A percentile compares a stretch with the other conserved stretches of the same genome.
These are phyloP conservation scores for Channa maculata DNA, from an alignment of 2,113 vertebrate species.

Conservation along the genomic window DNA sequence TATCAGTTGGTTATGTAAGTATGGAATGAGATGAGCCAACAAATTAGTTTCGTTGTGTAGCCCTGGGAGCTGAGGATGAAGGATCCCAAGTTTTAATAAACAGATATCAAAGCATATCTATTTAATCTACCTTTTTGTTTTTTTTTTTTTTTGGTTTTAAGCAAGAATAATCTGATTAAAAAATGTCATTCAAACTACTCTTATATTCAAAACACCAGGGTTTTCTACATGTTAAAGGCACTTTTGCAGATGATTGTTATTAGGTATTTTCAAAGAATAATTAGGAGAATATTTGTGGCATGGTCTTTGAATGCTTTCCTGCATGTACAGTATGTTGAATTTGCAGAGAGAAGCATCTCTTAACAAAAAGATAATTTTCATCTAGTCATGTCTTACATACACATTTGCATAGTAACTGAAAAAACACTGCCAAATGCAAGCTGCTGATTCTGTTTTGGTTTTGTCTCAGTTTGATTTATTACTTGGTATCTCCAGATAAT, in stretches of 20 bases:
- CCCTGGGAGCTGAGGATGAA: conserved; percentile 2
- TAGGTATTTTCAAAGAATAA: neutral
- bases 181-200: conserved; percentile 7
- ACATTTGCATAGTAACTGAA: conserved; percentile 9
- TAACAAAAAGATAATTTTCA: neutral
- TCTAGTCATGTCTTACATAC: neutral
- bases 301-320: conserved; percentile 7
- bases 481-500: conserved; percentile 1
- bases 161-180: conserved; percentile 1
- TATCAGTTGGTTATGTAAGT: conserved; percentile 50
- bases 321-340: neutral
- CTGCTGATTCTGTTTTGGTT: conserved; percentile 9
- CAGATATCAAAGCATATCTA: conserved; percentile 16
- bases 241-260: conserved; percentile 1
- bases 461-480: conserved; percentile 19
- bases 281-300: neutral
- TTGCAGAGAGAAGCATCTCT: neutral
- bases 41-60: conserved; percentile 35
- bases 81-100: conserved; percentile 29
- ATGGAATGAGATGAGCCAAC: conserved; percentile 38
- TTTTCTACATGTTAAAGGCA: neutral
- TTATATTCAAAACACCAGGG: neutral
- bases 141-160: neutral
- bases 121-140: conserved; percentile 8
- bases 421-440: conserved; percentile 1